A percentile compares a stretch with the other conserved stretches of the same genome.
Conservation (phyloP, 2,113 vertebrate genomes). For the Rhizomys pruinosus region DNA sequence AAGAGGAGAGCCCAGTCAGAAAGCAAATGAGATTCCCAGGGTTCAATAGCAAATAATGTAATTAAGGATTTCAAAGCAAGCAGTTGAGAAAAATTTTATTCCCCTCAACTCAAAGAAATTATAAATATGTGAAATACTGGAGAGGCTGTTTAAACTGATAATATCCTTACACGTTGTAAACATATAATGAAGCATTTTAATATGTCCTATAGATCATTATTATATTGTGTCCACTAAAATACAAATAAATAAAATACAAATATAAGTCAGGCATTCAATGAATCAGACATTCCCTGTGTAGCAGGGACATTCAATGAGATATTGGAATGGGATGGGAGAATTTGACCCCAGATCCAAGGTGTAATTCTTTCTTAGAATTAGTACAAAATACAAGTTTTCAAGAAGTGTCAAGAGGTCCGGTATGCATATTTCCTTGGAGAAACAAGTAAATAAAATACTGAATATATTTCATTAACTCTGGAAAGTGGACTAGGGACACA, state of each 20-base stretch:
- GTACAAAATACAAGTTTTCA: not conserved
- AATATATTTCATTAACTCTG: not conserved
- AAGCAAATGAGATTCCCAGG: no score
- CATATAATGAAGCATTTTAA: not conserved
- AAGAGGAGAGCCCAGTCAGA: not conserved
- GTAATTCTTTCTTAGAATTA: not conserved
- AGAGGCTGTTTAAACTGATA: not conserved
- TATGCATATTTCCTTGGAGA: not conserved
- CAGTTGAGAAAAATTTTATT: not conserved
- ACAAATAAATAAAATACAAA: not conserved
- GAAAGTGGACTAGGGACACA: not conserved
- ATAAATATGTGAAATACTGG: not conserved
- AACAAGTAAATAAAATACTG: not conserved
- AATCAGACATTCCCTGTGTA: not conserved
- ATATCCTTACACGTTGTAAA: not conserved
- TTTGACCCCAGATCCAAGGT: not conserved
- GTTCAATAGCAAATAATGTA: not conserved
- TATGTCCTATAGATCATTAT: not conserved
- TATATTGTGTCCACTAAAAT: not conserved
- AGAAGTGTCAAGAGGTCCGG: accelerated
- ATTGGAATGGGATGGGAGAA: no score
- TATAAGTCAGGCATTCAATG: no score
- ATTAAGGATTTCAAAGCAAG: not conserved
- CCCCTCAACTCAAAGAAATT: not conserved
- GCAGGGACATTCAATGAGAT: not conserved